Conservation (phyloP, 1,140 invertebrate genomes). For the Centruroides vittatus region DNA sequence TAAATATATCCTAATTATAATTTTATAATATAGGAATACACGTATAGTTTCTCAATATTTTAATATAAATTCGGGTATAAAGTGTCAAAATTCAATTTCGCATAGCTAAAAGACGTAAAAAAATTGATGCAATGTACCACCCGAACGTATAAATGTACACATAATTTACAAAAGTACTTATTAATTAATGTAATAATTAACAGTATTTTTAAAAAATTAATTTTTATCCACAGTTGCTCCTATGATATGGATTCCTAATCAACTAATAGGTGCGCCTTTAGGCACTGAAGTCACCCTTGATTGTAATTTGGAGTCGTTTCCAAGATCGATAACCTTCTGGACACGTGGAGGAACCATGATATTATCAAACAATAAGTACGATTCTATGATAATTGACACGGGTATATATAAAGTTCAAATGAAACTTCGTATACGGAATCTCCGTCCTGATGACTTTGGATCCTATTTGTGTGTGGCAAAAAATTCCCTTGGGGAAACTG, state of each 20-base stretch:
- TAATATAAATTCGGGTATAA: no score
- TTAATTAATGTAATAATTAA: no score
- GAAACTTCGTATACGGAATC: conserved; percentile 13
- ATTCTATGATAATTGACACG: conserved; percentile 10
- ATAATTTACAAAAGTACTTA: no score
- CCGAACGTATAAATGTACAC: no score
- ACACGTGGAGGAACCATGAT: conserved; percentile 16
- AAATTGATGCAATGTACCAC: no score
- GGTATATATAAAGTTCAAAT: conserved; percentile 16
- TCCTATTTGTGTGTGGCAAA: conserved; percentile 85
- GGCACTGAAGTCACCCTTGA: conserved; percentile 29
- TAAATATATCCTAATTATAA: no score
- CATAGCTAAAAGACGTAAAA: no score
- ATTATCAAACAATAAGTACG: conserved; percentile 17
- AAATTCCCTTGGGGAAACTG: conserved; percentile 79
- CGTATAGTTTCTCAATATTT: no score
- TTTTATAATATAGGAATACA: no score
- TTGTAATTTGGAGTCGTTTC: conserved; percentile 28
- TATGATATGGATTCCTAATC: conserved; percentile 33
- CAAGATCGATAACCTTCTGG: conserved; percentile 19
- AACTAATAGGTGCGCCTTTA: conserved; percentile 29
- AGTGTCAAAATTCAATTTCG: no score
- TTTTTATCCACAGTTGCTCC: conserved; percentile 26
- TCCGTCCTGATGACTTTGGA: conserved; percentile 49
- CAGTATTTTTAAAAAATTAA: no score